Evolutionary conservation across 37 sponge, comb jelly and placozoan species (phyloP).

Genomic region (Cliona cf. orientalis): DNA sequence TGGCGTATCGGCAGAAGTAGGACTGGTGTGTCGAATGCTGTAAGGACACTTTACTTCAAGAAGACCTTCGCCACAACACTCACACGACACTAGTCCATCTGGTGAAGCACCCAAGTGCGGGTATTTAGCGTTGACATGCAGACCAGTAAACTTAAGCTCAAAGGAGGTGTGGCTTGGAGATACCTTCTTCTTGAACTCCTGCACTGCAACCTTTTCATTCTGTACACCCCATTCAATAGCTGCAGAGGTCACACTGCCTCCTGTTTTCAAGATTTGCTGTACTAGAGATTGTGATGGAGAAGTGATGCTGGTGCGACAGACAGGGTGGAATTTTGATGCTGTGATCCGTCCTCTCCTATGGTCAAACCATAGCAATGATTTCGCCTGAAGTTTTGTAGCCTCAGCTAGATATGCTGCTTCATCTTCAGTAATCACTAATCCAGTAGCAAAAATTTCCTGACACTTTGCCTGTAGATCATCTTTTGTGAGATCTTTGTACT

Average conservation of each 20-base stretch:
- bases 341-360: conserved; percentile 32
- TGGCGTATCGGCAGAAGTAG: not conserved
- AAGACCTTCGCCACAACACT: conserved; percentile 43
- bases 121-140: conserved; percentile 26
- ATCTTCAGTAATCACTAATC: not conserved
- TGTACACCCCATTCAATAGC: conserved; percentile 32
- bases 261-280: not conserved
- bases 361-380: conserved; percentile 15
- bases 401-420: conserved; percentile 24
- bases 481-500: not conserved
- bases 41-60: conserved; percentile 57
- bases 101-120: conserved; percentile 54
- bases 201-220: conserved; percentile 18
- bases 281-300: conserved; percentile 24
- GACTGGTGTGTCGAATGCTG: conserved; percentile 4
- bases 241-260: not conserved
- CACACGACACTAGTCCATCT: conserved; percentile 40
- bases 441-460: conserved; percentile 9
- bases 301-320: not conserved
- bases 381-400: conserved; percentile 1
- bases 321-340: conserved; percentile 27
- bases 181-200: not conserved
- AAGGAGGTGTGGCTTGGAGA: not conserved
- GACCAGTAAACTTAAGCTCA: not conserved
- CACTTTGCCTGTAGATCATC: not conserved